Conservation (phyloP, 1,140 invertebrate species). For the Cataglyphis hispanica region DNA sequence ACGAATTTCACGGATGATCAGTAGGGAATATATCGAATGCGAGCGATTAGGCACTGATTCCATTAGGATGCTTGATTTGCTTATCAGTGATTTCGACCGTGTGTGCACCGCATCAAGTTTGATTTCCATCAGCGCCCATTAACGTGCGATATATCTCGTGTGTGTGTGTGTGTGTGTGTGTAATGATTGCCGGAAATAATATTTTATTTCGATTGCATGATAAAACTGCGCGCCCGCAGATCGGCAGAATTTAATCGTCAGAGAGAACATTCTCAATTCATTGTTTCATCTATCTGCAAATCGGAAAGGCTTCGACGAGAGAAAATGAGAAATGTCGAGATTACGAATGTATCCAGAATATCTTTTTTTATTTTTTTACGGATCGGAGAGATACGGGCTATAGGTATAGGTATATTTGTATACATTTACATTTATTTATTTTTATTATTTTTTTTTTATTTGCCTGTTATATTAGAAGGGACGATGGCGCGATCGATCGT, state of each 20-base stretch:
- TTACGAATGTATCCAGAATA: conserved; percentile 12
- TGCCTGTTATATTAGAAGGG: conserved; percentile 20
- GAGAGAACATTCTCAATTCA: conserved; percentile 17
- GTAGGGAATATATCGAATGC: background rate
- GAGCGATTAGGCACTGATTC: conserved; percentile 54
- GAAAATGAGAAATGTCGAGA: background rate
- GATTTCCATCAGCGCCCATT: conserved; percentile 43
- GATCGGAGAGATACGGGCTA: background rate
- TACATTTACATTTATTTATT: conserved; percentile 44
- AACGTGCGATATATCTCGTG: conserved; percentile 14
- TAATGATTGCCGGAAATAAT: conserved; percentile 11
- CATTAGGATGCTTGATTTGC: conserved; percentile 49
- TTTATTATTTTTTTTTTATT: conserved; percentile 22
- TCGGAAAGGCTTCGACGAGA: background rate
- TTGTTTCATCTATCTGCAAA: background rate
- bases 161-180: too few species aligned
- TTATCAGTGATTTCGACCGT: conserved; percentile 25
- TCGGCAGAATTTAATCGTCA: conserved; percentile 28
- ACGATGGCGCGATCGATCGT: conserved; percentile 14
- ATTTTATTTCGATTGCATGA: conserved; percentile 20
- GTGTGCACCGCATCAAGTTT: conserved; percentile 24
- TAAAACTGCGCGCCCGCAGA: conserved; percentile 13
- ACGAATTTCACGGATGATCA: conserved; percentile 12
- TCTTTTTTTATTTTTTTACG: conserved; percentile 1
- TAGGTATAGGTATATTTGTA: background rate